Evolutionary conservation across 1,140 invertebrate genomes (phyloP).

Genomic region (Aleiodes sp.): DNA sequence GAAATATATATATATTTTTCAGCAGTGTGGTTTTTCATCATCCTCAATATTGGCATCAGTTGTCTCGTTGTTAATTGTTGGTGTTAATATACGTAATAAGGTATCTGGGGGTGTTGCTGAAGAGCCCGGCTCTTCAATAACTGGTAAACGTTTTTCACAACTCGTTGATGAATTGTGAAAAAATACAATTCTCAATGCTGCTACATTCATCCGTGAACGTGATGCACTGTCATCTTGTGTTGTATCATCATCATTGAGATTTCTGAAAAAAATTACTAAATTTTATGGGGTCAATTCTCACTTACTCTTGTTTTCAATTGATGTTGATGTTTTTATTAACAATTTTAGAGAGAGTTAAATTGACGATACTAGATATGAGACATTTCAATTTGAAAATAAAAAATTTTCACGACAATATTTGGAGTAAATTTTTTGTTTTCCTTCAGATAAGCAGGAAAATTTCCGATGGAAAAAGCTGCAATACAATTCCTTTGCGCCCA

Average conservation of each 20-base stretch:
- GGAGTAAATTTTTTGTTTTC: too few species aligned
- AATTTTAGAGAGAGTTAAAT: too few species aligned
- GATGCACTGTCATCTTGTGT: slow-evolving; percentile 20
- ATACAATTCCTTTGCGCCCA: too few species aligned
- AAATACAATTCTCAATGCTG: slow-evolving; percentile 56
- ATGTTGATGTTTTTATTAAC: too few species aligned
- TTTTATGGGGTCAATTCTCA: too few species aligned
- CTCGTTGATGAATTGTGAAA: slow-evolving; percentile 51
- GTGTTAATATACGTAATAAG: slow-evolving; percentile 19
- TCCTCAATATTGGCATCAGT: slow-evolving; percentile 42
- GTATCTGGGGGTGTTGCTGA: slow-evolving; percentile 37
- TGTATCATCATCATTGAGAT: slow-evolving; percentile 42
- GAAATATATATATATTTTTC: slow-evolving; percentile 29
- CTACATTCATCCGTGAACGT: slow-evolving; percentile 54
- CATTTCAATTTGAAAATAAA: too few species aligned
- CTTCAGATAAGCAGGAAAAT: too few species aligned
- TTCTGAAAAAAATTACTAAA: slow-evolving; percentile 37
- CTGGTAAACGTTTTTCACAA: slow-evolving; percentile 56
- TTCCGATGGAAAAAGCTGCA: too few species aligned
- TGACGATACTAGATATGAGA: too few species aligned
- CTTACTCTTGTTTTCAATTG: too few species aligned
- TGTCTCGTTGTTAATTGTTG: slow-evolving; percentile 29
- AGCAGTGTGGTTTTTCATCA: slow-evolving; percentile 43
- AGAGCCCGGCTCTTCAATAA: slow-evolving; percentile 54
- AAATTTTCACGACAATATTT: too few species aligned